Base-by-base conservation (phyloP, 2,113 vertebrate species). In the Notarius quadriscutis region DNA sequence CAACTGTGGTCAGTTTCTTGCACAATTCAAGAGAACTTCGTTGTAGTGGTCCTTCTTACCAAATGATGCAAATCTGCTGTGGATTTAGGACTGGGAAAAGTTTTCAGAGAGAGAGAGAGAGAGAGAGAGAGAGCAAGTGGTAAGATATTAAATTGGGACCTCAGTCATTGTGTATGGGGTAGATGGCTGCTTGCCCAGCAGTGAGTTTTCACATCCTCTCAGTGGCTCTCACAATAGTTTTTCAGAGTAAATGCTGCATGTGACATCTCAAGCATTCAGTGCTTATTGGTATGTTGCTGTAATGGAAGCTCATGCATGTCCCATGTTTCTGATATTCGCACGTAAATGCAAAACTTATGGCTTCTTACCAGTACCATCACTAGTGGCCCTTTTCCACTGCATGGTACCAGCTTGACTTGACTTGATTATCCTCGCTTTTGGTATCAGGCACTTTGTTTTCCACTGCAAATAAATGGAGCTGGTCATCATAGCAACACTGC, bases 1-100 rank as follows among this genome's bases (percentile, higher is more conserved):
- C 86, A 60, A 55, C 14, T 87, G 86, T 83, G 86, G 80, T 87
- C 53, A 30, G n/a, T 74, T 74, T 75, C 57, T 75, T 75, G 69
- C 80, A 48, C 77, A 86, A 86, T 48, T 81, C 48, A 22, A 83
- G 27, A 62, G 41, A 77, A 50, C 18, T 74, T 63, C 12, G 65
- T 58, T 86, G 85, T 78, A 63, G 34, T 34, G 60, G 62, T n/a
- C 50, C 27, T 53, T n/a, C n/a, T 86, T 51, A 34, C 50, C 75
- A 81, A 86, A 67, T 58, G 18, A 27, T 69, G n/a, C 27, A 80
- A 81, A 86, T 41, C 50, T 15, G 10, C 22, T 48, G 63, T 71
- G 62, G 51, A n/a, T 81, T 55, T 71, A 55, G 9, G 20, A 7
- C 50, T 81, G 63, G 48, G 77, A 81, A 81, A 86, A 69, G 3